Percentiles rank a stretch among this genome's conserved stretches.
Conservation (phyloP, 2,888 invertebrate species). For the Prosapia bicincta region DNA sequence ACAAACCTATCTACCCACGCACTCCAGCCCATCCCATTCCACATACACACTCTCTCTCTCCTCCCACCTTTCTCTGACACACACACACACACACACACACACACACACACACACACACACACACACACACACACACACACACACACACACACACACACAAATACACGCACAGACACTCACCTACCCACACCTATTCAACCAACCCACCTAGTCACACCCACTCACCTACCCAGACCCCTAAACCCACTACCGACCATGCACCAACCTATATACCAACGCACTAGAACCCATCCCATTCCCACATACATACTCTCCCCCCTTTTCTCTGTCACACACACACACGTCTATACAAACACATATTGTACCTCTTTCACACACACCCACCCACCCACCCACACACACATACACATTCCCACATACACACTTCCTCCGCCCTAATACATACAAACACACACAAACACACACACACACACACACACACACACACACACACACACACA, state of each 20-base stretch:
- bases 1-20: background rate
- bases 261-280: background rate
- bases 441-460: too few species aligned
- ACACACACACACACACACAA: too few species aligned
- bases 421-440: too few species aligned
- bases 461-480: too few species aligned
- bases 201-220: background rate
- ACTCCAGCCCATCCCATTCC: background rate
- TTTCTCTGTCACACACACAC: background rate
- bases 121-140: background rate
- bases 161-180: too few species aligned
- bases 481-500: too few species aligned
- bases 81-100: background rate
- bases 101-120: background rate
- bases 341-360: background rate
- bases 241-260: background rate
- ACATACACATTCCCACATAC: too few species aligned
- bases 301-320: too few species aligned
- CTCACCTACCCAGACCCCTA: background rate
- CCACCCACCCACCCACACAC: too few species aligned
- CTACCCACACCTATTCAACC: background rate
- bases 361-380: background rate
- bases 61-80: background rate
- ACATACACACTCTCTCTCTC: background rate
- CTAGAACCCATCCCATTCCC: background rate